Conservation (phyloP, 2,888 invertebrate species). For the Watsonalla binaria region DNA sequence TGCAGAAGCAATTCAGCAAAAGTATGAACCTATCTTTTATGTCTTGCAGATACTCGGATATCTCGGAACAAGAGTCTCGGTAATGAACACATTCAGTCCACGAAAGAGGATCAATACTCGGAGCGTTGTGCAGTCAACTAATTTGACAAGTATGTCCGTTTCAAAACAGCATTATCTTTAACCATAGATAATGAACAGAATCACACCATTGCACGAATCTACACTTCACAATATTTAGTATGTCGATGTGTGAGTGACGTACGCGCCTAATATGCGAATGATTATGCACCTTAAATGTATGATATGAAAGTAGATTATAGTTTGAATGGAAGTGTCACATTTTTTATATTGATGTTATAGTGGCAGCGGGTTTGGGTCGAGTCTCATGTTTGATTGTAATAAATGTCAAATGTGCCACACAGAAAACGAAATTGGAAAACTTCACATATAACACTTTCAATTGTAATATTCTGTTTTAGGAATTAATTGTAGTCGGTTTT, state of each 20-base stretch:
- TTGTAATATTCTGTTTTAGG: neutral
- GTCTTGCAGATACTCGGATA: constrained; percentile 42
- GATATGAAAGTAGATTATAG: too few relatives aligned
- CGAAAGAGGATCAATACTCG: constrained; percentile 55
- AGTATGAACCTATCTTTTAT: too few relatives aligned
- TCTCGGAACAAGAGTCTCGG: constrained; percentile 42
- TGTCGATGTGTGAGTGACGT: too few relatives aligned
- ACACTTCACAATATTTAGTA: too few relatives aligned
- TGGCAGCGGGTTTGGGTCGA: too few relatives aligned
- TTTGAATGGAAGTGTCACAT: too few relatives aligned
- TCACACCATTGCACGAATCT: too few relatives aligned
- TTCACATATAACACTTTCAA: neutral
- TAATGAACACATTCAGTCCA: constrained; percentile 27
- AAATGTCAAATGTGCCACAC: neutral
- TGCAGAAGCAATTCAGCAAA: too few relatives aligned
- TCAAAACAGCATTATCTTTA: neutral
- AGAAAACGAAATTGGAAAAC: neutral
- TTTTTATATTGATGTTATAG: too few relatives aligned
- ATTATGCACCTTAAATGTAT: too few relatives aligned
- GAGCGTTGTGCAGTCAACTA: constrained; percentile 50
- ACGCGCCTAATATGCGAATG: too few relatives aligned
- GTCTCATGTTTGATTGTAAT: neutral
- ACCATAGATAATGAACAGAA: too few relatives aligned
- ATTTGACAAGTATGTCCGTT: neutral
- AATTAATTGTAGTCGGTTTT: neutral